Base-by-base conservation (phyloP, 2,797 vertebrate genomes). In the Pyrrhura leucotis region DNA sequence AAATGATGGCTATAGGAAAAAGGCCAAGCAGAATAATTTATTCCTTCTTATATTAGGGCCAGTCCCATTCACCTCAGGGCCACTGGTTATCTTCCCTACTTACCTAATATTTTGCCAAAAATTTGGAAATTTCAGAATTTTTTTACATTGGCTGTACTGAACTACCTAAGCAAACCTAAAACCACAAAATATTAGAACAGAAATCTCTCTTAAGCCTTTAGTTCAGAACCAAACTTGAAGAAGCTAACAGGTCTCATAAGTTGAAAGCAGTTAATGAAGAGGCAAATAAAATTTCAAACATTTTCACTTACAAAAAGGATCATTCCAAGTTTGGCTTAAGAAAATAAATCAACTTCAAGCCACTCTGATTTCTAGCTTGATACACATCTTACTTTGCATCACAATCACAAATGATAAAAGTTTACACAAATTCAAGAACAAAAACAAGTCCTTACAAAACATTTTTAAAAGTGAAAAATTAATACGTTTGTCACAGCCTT, bases 401-500 rank as follows among this genome's bases (percentile, higher is more conserved):
- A 73, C 10, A 48, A 33, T 15, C 31, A 10, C 35, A 85, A 68
- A 62, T 5, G 0, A 22, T 9, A 48, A 82, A 50, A 47, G 2
- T 3, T 4, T 20, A 29, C 35, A 45, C 26, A 67, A 81, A 84
- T 10, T 28, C 33, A 56, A 29, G 5, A 62, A 28, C 26, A 65
- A 80, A 79, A 79, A 16, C 1, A 71, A 78, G 21, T 25, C 21
- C 4, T 51, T 54, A 47, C 0, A 5, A 94, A 83, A 13, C 14
- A 51, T 48, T 76, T 26, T 72, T 6, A 13, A 80, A 88, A 59
- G 7, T 39, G n/a, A 94, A 81, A 86, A 79, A 12, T 12, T 16
- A 22, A 20, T 18, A 72, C 59, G 62, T 93, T 95, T 97, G 90
- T 97, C 88, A 95, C 31, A 75, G 84, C 62, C 48, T 95, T 82